Evolutionary conservation across 1,140 invertebrate genomes (phyloP).

Genomic region (Drosophila erecta): DNA sequence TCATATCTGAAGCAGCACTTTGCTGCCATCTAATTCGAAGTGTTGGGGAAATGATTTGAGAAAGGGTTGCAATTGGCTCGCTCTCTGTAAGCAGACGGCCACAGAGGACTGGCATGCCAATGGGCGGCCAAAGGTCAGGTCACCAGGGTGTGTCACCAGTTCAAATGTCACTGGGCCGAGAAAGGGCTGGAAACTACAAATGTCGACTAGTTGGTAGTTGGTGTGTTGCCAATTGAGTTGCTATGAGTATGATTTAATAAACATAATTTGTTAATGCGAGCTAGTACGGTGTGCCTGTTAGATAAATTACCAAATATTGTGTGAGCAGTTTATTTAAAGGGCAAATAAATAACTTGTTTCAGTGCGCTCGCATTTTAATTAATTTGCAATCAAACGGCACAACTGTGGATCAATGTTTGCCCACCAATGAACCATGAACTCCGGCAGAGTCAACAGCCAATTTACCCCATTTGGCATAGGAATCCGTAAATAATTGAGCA

Average conservation of each 20-base stretch:
- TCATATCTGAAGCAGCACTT: too few species aligned
- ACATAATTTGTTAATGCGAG: not conserved
- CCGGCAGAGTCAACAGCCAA: not conserved
- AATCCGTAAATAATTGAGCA: conserved; percentile 22
- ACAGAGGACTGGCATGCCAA: not conserved
- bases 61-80: not conserved
- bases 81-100: conserved; percentile 7
- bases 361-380: not conserved
- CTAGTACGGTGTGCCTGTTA: too few species aligned
- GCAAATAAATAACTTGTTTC: not conserved
- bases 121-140: conserved; percentile 37
- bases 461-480: not conserved
- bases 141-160: conserved; percentile 23
- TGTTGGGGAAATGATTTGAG: too few species aligned
- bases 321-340: too few species aligned
- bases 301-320: not conserved
- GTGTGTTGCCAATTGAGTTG: too few species aligned
- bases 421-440: not conserved
- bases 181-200: not conserved
- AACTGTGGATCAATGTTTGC: not conserved
- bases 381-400: not conserved
- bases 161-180: conserved; percentile 24
- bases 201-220: conserved; percentile 9
- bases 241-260: too few species aligned
- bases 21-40: too few species aligned